Conservation (phyloP, 2,113 vertebrate genomes). For the Silurus meridionalis region DNA sequence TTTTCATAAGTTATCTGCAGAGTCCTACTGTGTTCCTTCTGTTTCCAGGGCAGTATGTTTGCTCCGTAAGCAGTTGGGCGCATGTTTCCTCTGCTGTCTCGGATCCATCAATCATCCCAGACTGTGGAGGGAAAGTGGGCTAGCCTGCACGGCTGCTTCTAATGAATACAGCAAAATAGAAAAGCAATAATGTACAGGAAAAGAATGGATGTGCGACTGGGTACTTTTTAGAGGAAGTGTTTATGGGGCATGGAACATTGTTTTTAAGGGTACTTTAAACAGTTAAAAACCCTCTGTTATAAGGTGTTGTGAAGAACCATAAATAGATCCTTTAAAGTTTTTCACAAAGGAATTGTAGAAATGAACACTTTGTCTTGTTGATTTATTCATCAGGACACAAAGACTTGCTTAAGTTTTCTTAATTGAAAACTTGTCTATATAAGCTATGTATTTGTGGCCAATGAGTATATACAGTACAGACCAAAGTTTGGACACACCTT, state of each 20-base stretch:
- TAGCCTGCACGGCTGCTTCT: constrained; percentile 37
- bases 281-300: background rate
- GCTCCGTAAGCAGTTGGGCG: constrained; percentile 33
- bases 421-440: background rate
- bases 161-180: constrained; percentile 21
- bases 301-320: too few relatives aligned
- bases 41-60: constrained; percentile 22
- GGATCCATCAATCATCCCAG: constrained; percentile 28
- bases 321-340: background rate
- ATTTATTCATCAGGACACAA: background rate
- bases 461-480: too few relatives aligned
- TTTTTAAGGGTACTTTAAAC: background rate
- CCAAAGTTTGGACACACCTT: too few relatives aligned
- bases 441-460: background rate
- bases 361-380: background rate
- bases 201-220: background rate
- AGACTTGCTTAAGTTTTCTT: too few relatives aligned
- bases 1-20: constrained; percentile 10
- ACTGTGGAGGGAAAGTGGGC: constrained; percentile 22
- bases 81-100: constrained; percentile 21
- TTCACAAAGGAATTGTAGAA: background rate
- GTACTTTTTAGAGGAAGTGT: background rate
- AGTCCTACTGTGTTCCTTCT: constrained; percentile 2
- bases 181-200: background rate
- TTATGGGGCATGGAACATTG: background rate